phyloP scores from a whole-genome alignment of 2,113 vertebrate species.

The Synchiropus splendidus region DNA sequence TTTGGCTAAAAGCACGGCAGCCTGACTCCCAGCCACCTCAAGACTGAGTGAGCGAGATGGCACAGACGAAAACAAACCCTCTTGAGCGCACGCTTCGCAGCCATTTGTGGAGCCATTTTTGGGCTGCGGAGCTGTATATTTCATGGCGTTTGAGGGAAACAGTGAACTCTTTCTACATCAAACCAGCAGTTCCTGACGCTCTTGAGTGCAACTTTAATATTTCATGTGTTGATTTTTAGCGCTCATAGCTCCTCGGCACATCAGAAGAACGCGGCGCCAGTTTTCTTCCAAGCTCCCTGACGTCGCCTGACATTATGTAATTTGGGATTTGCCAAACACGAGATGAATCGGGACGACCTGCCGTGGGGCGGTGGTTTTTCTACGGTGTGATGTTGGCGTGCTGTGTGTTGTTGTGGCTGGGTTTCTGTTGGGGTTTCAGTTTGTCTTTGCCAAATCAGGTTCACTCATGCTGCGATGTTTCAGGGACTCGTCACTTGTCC shows the following conservation, averaged over 20 bases:
- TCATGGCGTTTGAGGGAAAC: conserved; percentile 20
- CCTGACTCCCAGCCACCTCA: too few species aligned
- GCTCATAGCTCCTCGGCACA: conserved; percentile 24
- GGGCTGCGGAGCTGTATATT: conserved; percentile 13
- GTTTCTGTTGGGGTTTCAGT: too few species aligned
- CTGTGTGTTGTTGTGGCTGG: too few species aligned
- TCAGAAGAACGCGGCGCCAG: conserved; percentile 17
- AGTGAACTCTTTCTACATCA: conserved; percentile 28
- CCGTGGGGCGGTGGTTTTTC: background rate
- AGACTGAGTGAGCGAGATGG: too few species aligned
- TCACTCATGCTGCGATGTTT: too few species aligned
- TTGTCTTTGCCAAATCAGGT: too few species aligned
- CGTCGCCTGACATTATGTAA: conserved; percentile 18
- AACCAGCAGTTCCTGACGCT: conserved; percentile 23
- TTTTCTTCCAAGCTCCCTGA: conserved; percentile 16
- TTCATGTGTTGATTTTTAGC: conserved; percentile 44
- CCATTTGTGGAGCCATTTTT: conserved; percentile 17
- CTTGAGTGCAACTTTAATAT: conserved; percentile 38
- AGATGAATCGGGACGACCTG: conserved; percentile 1
- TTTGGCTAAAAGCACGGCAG: too few species aligned
- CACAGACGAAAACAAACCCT: too few species aligned
- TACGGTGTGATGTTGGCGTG: too few species aligned
- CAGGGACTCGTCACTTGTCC: too few species aligned
- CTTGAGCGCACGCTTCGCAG: too few species aligned
- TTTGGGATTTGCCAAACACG: background rate